phyloP scores from a whole-genome alignment of 2,113 vertebrate species.

The Tiliqua scincoides region DNA sequence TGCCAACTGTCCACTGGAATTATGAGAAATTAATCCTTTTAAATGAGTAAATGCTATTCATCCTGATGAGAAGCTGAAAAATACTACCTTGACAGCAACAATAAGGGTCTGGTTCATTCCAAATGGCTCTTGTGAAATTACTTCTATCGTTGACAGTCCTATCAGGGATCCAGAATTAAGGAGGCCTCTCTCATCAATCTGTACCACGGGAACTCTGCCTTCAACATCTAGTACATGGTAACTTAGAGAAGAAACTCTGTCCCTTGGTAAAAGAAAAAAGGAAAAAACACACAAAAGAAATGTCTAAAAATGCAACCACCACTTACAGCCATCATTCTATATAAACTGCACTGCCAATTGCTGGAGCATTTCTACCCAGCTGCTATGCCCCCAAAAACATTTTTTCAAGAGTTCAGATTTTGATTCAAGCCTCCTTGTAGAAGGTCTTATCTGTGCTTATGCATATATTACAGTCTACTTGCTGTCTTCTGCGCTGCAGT shows the following conservation, averaged over 20 bases:
- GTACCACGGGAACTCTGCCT: constrained; percentile 80
- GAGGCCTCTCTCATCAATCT: constrained; percentile 85
- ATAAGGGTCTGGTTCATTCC: constrained; percentile 80
- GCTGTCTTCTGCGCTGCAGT: not conserved
- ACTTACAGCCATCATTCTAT: not conserved
- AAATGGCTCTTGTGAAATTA: constrained; percentile 87
- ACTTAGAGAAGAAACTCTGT: constrained; percentile 80
- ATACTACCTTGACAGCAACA: constrained; percentile 76
- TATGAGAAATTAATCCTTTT: not conserved
- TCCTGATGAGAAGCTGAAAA: not conserved
- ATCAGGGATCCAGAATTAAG: constrained; percentile 84
- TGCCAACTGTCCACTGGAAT: not conserved
- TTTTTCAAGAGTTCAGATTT: constrained; percentile 1
- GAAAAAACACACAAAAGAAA: not conserved
- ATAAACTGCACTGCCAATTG: not conserved
- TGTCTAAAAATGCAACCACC: no score
- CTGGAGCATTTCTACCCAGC: fast-evolving
- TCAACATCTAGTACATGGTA: constrained; percentile 85
- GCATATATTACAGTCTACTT: fast-evolving
- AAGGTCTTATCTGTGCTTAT: not conserved
- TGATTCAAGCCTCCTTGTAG: not conserved
- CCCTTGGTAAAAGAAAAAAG: constrained; percentile 74
- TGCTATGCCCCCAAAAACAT: not conserved
- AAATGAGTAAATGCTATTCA: not conserved
- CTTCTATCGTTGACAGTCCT: constrained; percentile 84